These are phyloP conservation scores for Halocynthia aurantium DNA, from an alignment of 23 tunicate genomes.

Conservation along the genomic window DNA sequence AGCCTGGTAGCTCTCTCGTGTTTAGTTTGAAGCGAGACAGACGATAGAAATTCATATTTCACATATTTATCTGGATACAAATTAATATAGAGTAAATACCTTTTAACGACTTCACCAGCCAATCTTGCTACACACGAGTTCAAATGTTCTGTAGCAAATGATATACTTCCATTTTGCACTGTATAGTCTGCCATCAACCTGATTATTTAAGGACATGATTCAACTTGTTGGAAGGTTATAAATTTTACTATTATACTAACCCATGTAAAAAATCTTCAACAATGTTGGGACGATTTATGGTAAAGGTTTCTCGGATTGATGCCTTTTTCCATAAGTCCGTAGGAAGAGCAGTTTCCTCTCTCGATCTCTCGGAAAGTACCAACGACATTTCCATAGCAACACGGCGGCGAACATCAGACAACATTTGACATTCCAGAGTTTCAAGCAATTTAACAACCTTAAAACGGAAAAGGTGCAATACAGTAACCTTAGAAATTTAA, in stretches of 20 bases:
- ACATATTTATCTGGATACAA: no score
- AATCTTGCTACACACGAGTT: conserved; percentile 29
- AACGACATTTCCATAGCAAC: conserved; percentile 46
- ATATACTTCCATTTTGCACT: conserved; percentile 29
- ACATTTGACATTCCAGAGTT: conserved; percentile 53
- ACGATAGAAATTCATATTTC: no score
- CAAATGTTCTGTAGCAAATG: conserved; percentile 31
- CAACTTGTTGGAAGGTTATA: no score
- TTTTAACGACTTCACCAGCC: conserved; percentile 44
- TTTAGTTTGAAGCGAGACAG: no score
- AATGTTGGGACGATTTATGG: conserved; percentile 57
- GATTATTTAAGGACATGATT: neutral
- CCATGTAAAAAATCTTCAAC: conserved; percentile 75
- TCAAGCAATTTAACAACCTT: conserved; percentile 53
- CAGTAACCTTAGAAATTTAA: neutral
- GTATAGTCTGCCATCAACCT: conserved; percentile 42
- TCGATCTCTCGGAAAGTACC: conserved; percentile 78
- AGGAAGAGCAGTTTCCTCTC: conserved; percentile 89
- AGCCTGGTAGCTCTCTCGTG: no score
- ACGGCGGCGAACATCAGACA: conserved; percentile 60
- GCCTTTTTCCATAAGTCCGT: conserved; percentile 77
- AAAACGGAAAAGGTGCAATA: neutral
- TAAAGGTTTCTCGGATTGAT: conserved; percentile 56
- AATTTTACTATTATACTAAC: conserved; percentile 6
- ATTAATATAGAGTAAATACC: conserved; percentile 8